These are phyloP conservation scores for Sardinella longiceps DNA, from an alignment of 2,797 vertebrate genomes.

Conservation along the genomic window DNA sequence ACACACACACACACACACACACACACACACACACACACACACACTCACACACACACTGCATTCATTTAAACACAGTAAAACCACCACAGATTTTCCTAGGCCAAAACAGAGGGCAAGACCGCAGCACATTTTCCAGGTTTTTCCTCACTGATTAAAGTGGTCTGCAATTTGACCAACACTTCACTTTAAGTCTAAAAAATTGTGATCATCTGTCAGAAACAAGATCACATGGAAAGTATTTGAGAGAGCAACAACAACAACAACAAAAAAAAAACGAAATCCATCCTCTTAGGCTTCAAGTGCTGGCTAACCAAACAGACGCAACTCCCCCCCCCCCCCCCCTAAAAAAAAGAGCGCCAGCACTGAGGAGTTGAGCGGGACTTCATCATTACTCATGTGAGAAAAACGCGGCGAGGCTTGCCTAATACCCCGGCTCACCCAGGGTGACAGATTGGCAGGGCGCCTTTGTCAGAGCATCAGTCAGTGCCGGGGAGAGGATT, in stretches of 20 bases:
- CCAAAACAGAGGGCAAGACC: slow-evolving; percentile 27
- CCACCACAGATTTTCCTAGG: neutral
- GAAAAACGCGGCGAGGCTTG: slow-evolving; percentile 66
- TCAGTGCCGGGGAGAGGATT: slow-evolving; percentile 68
- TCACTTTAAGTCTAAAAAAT: neutral
- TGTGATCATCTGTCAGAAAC: neutral
- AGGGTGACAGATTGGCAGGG: slow-evolving; percentile 74
- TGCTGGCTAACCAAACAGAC: slow-evolving; percentile 29
- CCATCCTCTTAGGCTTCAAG: neutral
- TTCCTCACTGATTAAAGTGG: slow-evolving; percentile 38
- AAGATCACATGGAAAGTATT: neutral
- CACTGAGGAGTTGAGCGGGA: slow-evolving; percentile 66
- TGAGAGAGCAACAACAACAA: neutral
- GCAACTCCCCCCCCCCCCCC: slow-evolving; percentile 67
- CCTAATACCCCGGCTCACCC: slow-evolving; percentile 73
- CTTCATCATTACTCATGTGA: slow-evolving; percentile 72
- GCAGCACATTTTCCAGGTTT: slow-evolving; percentile 19
- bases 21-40: no score
- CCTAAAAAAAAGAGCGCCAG: slow-evolving; percentile 65
- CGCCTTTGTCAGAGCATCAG: slow-evolving; percentile 69
- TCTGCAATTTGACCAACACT: neutral
- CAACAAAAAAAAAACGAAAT: neutral
- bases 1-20: no score
- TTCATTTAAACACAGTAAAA: slow-evolving; percentile 46
- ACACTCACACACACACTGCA: slow-evolving; percentile 10